Evolutionary conservation across 2,888 invertebrate species (phyloP).

Genomic region (Diloba caeruleocephala): DNA sequence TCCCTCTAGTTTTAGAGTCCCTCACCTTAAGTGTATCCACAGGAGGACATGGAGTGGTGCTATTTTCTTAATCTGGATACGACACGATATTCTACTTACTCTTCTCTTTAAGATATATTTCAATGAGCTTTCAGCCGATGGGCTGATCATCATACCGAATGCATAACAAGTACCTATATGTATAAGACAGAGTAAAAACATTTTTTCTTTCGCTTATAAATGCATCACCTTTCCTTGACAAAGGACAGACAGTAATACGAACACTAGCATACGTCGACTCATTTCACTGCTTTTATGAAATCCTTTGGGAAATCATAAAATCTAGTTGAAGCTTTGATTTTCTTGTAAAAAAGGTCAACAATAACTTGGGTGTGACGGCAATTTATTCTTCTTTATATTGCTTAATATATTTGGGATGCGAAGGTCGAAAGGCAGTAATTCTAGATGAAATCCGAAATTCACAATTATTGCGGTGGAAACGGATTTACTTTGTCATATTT

Average conservation of each 20-base stretch:
- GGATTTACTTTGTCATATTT: too few species aligned
- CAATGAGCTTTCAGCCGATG: too few species aligned
- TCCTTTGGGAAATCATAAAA: constrained; percentile 40
- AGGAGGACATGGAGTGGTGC: too few species aligned
- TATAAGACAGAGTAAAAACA: neutral
- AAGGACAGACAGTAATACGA: constrained; percentile 15
- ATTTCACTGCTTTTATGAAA: constrained; percentile 25
- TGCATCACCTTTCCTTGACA: constrained; percentile 1
- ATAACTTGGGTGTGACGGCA: neutral
- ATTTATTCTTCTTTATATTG: neutral
- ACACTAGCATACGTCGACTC: constrained; percentile 13
- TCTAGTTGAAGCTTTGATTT: constrained; percentile 6
- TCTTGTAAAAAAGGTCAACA: neutral
- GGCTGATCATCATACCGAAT: too few species aligned
- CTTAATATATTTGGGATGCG: neutral
- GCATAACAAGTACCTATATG: too few species aligned
- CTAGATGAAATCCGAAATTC: too few species aligned
- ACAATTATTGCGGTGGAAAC: too few species aligned
- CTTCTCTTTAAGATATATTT: too few species aligned
- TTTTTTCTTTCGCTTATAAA: neutral
- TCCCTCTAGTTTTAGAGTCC: too few species aligned
- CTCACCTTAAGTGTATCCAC: too few species aligned
- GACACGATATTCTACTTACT: too few species aligned
- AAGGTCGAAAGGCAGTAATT: neutral
- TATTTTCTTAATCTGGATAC: too few species aligned